phyloP scores from a whole-genome alignment of 2,888 invertebrate species.

The Tineola bisselliella region DNA sequence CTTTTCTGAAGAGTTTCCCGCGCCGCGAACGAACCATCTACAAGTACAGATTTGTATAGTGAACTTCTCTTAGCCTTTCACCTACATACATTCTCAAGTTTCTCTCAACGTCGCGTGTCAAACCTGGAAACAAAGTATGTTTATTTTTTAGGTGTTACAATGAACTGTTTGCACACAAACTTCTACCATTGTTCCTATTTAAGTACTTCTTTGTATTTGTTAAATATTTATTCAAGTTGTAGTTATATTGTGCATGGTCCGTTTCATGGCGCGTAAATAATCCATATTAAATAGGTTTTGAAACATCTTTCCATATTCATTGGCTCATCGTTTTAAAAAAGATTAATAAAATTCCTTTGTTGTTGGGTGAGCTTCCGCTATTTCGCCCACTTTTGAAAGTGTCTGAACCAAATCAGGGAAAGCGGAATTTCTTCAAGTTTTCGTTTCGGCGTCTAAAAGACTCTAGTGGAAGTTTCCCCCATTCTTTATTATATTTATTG shows the following conservation, averaged over 20 bases:
- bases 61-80: slow-evolving; percentile 32
- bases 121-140: slow-evolving; percentile 10
- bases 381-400: slow-evolving; percentile 9
- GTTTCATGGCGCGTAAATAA: not conserved
- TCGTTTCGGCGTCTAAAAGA: slow-evolving; percentile 12
- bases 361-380: not conserved
- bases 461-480: slow-evolving; percentile 10
- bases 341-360: slow-evolving; percentile 10
- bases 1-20: slow-evolving; percentile 31
- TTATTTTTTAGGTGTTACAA: slow-evolving; percentile 3
- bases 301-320: not conserved
- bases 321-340: not conserved
- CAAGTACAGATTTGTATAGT: slow-evolving; percentile 29
- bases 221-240: not conserved
- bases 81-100: slow-evolving; percentile 28
- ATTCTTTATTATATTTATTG: slow-evolving; percentile 19
- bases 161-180: not conserved
- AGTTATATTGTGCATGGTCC: not conserved
- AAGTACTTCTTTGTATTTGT: not conserved
- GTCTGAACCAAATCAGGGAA: slow-evolving; percentile 9
- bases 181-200: not conserved
- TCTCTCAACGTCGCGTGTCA: slow-evolving; percentile 29
- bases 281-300: not conserved
- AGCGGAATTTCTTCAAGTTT: slow-evolving; percentile 10
- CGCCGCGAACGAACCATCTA: slow-evolving; percentile 18